Percentiles rank a stretch among this genome's conserved stretches.
Evolutionary conservation across 2,113 vertebrate species (phyloP).

Genomic region (Athene noctua): DNA sequence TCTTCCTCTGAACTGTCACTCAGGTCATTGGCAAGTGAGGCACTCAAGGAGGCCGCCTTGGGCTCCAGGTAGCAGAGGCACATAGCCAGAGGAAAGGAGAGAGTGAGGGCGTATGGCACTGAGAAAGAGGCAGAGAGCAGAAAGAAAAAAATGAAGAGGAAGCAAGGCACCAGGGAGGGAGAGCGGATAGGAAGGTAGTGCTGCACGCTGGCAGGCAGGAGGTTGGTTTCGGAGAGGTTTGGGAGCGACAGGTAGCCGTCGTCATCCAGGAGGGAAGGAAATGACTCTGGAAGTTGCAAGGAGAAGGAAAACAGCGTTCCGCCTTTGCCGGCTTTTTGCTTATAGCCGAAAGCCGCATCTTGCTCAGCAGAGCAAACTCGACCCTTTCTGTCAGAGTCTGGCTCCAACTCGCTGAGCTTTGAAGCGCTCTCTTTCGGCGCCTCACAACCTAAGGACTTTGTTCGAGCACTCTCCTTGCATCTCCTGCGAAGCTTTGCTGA

Average conservation of each 20-base stretch:
- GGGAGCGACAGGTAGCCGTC: slow-evolving; percentile 97
- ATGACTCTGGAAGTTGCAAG: slow-evolving; percentile 92
- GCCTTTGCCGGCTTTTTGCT: slow-evolving; percentile 78
- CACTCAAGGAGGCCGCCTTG: slow-evolving; percentile 95
- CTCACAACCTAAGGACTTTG: slow-evolving; percentile 66
- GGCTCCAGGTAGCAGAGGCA: slow-evolving; percentile 99
- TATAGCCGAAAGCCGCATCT: slow-evolving; percentile 80
- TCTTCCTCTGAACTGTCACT: slow-evolving; percentile 99
- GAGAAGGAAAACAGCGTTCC: slow-evolving; percentile 96
- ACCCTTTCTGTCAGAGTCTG: slow-evolving; percentile 76
- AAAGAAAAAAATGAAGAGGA: slow-evolving; percentile 99
- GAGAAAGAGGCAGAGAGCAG: slow-evolving; percentile 97
- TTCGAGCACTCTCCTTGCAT: slow-evolving; percentile 81
- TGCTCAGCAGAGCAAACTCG: slow-evolving; percentile 77
- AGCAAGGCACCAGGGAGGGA: slow-evolving; percentile 94
- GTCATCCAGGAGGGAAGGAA: slow-evolving; percentile 90
- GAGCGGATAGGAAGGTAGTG: slow-evolving; percentile 92
- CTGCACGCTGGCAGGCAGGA: slow-evolving; percentile 89
- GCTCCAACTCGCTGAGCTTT: slow-evolving; percentile 50
- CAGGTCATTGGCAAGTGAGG: slow-evolving; percentile 95
- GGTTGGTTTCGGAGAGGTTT: slow-evolving; percentile 86
- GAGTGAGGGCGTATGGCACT: slow-evolving; percentile 95
- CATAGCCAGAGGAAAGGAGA: slow-evolving; percentile 98
- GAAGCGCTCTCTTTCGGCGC: slow-evolving; percentile 55
- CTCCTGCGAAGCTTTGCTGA: slow-evolving; percentile 85